These are phyloP conservation scores for Pyralis farinalis DNA, from an alignment of 2,888 invertebrate genomes.

Conservation along the genomic window DNA sequence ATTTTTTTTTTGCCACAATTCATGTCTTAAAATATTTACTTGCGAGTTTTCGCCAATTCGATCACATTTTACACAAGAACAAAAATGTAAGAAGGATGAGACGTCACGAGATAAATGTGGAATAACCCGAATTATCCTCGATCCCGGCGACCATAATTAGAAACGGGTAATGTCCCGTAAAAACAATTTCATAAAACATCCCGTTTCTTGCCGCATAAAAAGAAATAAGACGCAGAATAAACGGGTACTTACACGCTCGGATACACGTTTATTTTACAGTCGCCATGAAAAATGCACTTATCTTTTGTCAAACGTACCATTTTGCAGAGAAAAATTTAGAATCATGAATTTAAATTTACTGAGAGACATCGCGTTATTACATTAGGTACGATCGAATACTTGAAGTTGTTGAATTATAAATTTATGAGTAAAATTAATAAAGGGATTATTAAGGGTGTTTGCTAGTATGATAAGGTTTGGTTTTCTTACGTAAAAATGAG, in stretches of 20 bases:
- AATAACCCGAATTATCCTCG: conserved; percentile 17
- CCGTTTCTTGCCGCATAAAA: conserved; percentile 63
- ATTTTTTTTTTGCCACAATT: no score
- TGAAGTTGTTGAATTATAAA: no score
- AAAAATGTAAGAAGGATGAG: neutral
- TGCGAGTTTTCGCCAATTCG: no score
- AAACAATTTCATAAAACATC: conserved; percentile 80
- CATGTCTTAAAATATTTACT: no score
- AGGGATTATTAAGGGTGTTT: no score
- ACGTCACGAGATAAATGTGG: neutral
- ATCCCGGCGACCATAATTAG: conserved; percentile 69
- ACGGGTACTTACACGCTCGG: conserved; percentile 62
- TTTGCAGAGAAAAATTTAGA: conserved; percentile 36
- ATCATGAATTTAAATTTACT: neutral
- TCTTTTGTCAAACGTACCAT: conserved; percentile 45
- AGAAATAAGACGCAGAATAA: conserved; percentile 73
- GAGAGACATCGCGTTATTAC: no score
- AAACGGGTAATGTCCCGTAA: conserved; percentile 73
- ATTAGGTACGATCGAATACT: no score
- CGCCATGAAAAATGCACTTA: conserved; percentile 45
- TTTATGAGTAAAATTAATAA: no score
- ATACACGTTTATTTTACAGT: conserved; percentile 50
- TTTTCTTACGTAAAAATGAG: no score
- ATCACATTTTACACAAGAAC: neutral
- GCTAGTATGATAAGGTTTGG: no score